These are phyloP conservation scores for Aleiodes testaceus DNA, from an alignment of 2,888 invertebrate genomes.

Conservation along the genomic window DNA sequence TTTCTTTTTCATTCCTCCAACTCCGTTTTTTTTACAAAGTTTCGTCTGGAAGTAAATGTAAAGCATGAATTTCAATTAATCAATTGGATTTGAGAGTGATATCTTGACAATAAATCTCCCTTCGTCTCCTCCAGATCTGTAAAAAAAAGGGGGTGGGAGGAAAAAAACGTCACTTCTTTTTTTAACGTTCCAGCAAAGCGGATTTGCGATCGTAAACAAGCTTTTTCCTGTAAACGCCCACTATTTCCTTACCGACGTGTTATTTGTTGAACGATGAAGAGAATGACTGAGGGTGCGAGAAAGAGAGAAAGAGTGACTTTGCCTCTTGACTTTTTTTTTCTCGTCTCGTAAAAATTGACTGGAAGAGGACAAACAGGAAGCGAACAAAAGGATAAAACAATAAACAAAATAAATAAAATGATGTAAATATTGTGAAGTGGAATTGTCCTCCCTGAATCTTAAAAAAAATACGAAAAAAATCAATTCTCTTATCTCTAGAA, in stretches of 20 bases:
- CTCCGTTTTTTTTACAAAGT: no score
- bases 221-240: slow-evolving; percentile 46
- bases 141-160: neutral
- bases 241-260: slow-evolving; percentile 56
- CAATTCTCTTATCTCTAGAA: neutral
- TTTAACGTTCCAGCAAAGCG: neutral
- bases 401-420: neutral
- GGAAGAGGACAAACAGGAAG: neutral
- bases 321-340: slow-evolving; percentile 44
- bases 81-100: neutral
- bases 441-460: no score
- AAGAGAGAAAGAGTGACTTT: neutral
- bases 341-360: slow-evolving; percentile 22
- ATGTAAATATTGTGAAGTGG: no score
- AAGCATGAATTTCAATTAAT: no score
- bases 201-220: slow-evolving; percentile 30
- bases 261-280: slow-evolving; percentile 54
- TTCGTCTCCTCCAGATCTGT: neutral
- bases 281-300: neutral
- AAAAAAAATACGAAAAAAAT: no score
- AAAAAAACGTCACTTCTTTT: neutral
- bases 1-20: no score
- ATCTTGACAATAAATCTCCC: slow-evolving; percentile 11
- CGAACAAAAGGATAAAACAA: neutral
- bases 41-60: no score